A percentile compares a stretch with the other conserved stretches of the same genome.
Conservation (phyloP, 2,888 invertebrate species). For the Nomada fabriciana region DNA sequence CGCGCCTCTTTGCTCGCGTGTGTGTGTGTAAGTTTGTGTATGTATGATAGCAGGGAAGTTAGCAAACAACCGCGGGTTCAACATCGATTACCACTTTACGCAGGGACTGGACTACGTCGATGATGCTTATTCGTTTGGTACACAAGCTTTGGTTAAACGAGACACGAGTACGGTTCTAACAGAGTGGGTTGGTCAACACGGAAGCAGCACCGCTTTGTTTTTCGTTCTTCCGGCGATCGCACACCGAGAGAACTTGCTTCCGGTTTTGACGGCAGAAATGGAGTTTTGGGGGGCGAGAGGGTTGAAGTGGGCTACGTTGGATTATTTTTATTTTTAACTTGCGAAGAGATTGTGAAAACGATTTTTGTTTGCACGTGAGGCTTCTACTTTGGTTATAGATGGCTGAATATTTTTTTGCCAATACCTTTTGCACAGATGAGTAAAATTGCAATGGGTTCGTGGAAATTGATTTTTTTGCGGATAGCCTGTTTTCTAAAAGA, state of each 20-base stretch:
- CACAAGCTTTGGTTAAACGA: conserved; percentile 40
- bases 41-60: conserved; percentile 17
- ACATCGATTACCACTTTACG: conserved; percentile 52
- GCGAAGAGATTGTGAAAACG: too few species aligned
- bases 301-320: too few species aligned
- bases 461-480: too few species aligned
- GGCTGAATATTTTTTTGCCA: too few species aligned
- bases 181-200: conserved; percentile 24
- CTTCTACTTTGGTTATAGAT: too few species aligned
- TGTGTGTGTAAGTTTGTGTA: neutral
- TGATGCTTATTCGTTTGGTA: conserved; percentile 43
- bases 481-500: too few species aligned
- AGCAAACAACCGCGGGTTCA: conserved; percentile 37
- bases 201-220: conserved; percentile 11
- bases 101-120: conserved; percentile 38
- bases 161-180: conserved; percentile 14
- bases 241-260: neutral
- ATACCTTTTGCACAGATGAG: too few species aligned
- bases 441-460: too few species aligned
- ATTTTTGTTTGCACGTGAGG: too few species aligned
- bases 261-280: neutral
- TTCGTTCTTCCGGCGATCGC: neutral
- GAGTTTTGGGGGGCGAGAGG: too few species aligned
- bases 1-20: neutral
- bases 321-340: too few species aligned